A percentile compares a stretch with the other conserved stretches of the same genome.
Conservation (phyloP, 2,888 invertebrate genomes). For the Ichneumon xanthorius region DNA sequence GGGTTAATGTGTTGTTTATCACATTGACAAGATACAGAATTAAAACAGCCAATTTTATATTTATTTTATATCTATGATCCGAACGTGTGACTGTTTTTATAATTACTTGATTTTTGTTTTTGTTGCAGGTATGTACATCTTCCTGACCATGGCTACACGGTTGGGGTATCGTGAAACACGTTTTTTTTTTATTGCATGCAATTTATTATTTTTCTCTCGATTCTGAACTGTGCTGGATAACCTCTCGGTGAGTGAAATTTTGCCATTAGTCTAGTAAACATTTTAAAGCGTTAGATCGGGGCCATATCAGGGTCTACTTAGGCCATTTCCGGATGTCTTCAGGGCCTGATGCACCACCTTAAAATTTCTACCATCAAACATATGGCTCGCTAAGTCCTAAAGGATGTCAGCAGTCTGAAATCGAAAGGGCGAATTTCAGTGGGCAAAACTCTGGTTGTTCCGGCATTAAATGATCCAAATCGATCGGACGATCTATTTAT, state of each 20-base stretch:
- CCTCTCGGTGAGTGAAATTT: background rate
- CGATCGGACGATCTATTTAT: background rate
- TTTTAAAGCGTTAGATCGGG: too few relatives aligned
- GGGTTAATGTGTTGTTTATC: background rate
- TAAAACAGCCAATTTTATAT: background rate
- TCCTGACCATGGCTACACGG: background rate
- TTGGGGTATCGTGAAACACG: background rate
- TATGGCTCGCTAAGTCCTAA: background rate
- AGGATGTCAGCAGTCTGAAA: background rate
- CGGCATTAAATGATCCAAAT: background rate
- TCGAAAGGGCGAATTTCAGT: background rate
- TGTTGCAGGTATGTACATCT: background rate
- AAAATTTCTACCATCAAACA: background rate
- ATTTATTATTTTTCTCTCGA: background rate
- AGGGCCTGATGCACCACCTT: too few relatives aligned
- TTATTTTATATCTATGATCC: background rate
- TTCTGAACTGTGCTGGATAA: background rate
- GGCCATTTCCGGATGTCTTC: too few relatives aligned
- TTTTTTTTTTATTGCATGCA: background rate
- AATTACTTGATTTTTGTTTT: background rate
- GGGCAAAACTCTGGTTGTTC: background rate
- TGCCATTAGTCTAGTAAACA: background rate
- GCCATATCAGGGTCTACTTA: too few relatives aligned
- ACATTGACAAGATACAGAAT: background rate
- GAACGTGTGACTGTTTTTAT: background rate